Base-by-base conservation (phyloP, 2,888 invertebrate genomes). In the Alloplasta piceator region DNA sequence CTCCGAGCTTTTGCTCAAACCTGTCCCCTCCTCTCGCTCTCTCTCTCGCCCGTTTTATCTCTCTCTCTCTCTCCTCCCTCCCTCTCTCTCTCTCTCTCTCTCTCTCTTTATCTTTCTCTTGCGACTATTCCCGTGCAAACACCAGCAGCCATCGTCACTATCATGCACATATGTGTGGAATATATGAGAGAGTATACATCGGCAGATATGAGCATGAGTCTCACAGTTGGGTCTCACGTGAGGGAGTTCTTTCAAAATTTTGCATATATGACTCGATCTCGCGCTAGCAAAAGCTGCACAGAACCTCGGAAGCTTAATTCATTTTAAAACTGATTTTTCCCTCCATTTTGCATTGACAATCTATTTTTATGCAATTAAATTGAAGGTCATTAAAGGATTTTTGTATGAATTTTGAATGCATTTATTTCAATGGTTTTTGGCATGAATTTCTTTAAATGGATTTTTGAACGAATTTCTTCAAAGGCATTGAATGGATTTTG, bases 221-320 rank as follows among this genome's bases (percentile, higher is more conserved):
- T 50, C 73, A 43, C 85, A 85, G 81, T 85, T 82, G 84, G 78
- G 85, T 87, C 87, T 87, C 63, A 64, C 68, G 76, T 52, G 66
- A 48, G 66, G 52, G 10, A 43, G 12, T 41, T 43, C 43, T 74
- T 64, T 70, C 52, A 52, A 64, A 70, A 79, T 70, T 79, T 75
- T 75, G 79, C 74, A 74, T 79, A 74, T 58, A 70, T 66, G 64
- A 26, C 50, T 60, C 66, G 66, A 71, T 75, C 70, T 80, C 60
- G 52, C 64, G 12, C 58, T 58, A 58, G 38, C 67, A 4, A 9
- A n/a, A 48, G 10, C 36, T 58, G 2, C n/a, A 7, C 26, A 26
- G 7, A 10, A 9, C 0, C 38, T 38, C 9, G 16, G 38, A 5
- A 10, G 4, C 10, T n/a, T n/a, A 4, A 12, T 58, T 58, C 38